Conservation (phyloP, 2,888 invertebrate genomes). For the Lasioglossum pauxillum region DNA sequence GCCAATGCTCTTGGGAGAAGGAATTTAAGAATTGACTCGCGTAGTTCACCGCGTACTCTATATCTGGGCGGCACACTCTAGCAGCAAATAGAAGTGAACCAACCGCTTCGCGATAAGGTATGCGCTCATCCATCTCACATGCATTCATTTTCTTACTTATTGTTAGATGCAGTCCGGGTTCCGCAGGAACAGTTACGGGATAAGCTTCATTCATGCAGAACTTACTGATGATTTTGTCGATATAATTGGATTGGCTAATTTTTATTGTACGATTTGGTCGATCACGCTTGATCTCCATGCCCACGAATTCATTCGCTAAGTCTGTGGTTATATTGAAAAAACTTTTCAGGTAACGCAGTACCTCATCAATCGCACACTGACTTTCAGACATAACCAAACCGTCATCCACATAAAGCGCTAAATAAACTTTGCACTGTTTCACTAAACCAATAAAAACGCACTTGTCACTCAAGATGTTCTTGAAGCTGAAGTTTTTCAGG, state of each 20-base stretch:
- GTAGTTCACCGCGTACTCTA: constrained; percentile 27
- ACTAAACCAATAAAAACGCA: background rate
- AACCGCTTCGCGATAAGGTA: constrained; percentile 36
- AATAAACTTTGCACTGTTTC: background rate
- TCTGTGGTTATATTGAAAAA: background rate
- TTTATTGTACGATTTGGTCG: background rate
- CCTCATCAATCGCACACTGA: background rate
- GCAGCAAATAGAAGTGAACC: constrained; percentile 32
- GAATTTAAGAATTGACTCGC: constrained; percentile 21
- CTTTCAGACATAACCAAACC: background rate
- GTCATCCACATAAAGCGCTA: constrained; percentile 11
- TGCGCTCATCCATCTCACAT: background rate
- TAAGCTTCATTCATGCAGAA: constrained; percentile 23
- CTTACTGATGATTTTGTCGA: background rate
- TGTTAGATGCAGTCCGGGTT: constrained; percentile 4
- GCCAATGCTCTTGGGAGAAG: constrained; percentile 21
- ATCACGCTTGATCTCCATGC: constrained; percentile 11
- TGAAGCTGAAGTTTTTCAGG: background rate
- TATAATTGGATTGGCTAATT: constrained; percentile 6
- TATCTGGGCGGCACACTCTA: constrained; percentile 23
- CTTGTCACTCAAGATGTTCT: background rate
- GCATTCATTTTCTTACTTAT: background rate
- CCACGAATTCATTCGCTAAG: background rate
- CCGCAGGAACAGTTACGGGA: constrained; percentile 8
- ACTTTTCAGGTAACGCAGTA: background rate